These are phyloP conservation scores for Drosophila tripunctata DNA, from an alignment of 2,888 invertebrate genomes.

Conservation along the genomic window DNA sequence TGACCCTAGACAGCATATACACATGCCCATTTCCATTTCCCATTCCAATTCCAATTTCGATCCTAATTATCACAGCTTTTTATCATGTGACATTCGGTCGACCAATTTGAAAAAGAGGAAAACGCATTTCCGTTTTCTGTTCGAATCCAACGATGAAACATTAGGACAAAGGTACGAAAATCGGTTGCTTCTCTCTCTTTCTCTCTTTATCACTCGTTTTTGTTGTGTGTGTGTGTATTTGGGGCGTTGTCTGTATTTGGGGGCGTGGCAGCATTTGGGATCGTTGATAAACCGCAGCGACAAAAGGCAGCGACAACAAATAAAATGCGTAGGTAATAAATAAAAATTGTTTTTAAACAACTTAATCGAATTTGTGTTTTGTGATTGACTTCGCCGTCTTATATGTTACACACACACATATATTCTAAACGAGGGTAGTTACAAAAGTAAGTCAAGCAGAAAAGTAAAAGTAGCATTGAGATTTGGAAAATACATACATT, in stretches of 20 bases:
- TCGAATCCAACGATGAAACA: slow-evolving; percentile 32
- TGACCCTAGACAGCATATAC: slow-evolving; percentile 1
- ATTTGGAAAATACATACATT: too few species aligned
- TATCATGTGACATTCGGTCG: slow-evolving; percentile 60
- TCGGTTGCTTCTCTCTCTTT: not conserved
- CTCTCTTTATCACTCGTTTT: not conserved
- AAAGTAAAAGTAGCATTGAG: too few species aligned
- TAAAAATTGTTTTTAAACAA: slow-evolving; percentile 78
- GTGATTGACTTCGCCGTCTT: slow-evolving; percentile 57
- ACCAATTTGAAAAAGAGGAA: slow-evolving; percentile 58
- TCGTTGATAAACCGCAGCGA: slow-evolving; percentile 51
- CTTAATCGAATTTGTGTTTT: slow-evolving; percentile 78
- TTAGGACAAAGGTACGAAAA: too few species aligned
- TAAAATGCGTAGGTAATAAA: slow-evolving; percentile 67
- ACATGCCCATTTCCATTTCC: slow-evolving; percentile 20
- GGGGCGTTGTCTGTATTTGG: not conserved
- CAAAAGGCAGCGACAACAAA: slow-evolving; percentile 55
- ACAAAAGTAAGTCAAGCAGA: not conserved
- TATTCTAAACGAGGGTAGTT: slow-evolving; percentile 23
- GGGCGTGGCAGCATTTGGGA: slow-evolving; percentile 34
- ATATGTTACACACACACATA: slow-evolving; percentile 1
- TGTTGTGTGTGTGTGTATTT: not conserved
- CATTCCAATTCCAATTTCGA: slow-evolving; percentile 46
- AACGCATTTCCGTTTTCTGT: slow-evolving; percentile 47
- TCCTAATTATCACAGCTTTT: slow-evolving; percentile 73